These are phyloP conservation scores for Gonocerus acuteangulatus DNA, from an alignment of 2,888 invertebrate species.

Conservation along the genomic window DNA sequence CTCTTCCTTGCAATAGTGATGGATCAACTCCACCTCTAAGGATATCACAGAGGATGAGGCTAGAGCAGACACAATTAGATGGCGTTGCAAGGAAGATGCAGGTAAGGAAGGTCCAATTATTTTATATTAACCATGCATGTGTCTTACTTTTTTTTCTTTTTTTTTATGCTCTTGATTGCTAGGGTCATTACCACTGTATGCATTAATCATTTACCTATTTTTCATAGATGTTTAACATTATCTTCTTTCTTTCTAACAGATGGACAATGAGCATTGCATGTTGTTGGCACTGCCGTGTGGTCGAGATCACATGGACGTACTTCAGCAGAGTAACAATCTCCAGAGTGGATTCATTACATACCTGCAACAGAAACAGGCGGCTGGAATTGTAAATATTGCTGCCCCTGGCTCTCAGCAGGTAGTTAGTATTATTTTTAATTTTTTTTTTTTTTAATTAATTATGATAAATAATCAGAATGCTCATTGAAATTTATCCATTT, in stretches of 20 bases:
- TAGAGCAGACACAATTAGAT: conserved; percentile 91
- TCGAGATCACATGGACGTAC: conserved; percentile 84
- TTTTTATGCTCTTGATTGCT: no score
- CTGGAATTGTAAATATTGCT: conserved; percentile 94
- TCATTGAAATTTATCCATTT: no score
- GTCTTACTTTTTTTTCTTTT: no score
- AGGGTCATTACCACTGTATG: neutral
- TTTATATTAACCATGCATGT: neutral
- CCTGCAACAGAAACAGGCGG: conserved; percentile 92
- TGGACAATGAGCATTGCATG: conserved; percentile 93
- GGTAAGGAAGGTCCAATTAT: conserved; percentile 46
- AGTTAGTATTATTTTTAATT: conserved; percentile 40
- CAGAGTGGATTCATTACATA: conserved; percentile 91
- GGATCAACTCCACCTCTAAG: conserved; percentile 77
- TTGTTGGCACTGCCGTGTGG: conserved; percentile 92
- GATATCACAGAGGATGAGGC: conserved; percentile 94
- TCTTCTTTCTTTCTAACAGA: conserved; percentile 49
- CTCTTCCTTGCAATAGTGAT: conserved; percentile 76
- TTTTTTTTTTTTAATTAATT: no score
- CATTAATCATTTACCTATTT: neutral
- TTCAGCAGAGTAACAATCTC: conserved; percentile 85
- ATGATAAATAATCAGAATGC: no score
- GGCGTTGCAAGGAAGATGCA: conserved; percentile 95
- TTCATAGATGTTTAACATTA: neutral
- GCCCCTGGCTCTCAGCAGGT: conserved; percentile 83